These are phyloP conservation scores for Tupiocoris notatus DNA, from an alignment of 2,888 invertebrate genomes.

Conservation along the genomic window DNA sequence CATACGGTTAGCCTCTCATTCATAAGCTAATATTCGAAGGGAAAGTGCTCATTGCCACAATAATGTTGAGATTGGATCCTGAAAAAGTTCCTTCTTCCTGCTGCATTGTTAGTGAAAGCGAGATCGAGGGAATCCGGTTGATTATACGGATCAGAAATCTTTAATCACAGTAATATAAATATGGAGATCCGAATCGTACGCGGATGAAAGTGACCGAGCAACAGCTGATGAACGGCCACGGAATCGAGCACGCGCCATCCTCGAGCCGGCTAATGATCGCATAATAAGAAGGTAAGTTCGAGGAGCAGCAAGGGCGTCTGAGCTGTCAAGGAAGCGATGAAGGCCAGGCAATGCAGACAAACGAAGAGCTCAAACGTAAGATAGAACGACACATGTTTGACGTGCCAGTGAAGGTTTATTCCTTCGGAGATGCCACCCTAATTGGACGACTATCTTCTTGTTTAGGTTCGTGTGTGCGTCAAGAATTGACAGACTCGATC, in stretches of 20 bases:
- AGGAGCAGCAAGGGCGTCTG: neutral
- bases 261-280: neutral
- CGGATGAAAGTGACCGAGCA: neutral
- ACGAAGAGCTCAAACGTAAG: neutral
- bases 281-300: neutral
- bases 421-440: neutral
- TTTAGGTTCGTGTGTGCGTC: neutral
- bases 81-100: neutral
- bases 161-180: neutral
- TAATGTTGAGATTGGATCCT: neutral
- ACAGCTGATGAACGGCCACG: neutral
- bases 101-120: neutral
- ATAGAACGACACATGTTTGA: constrained; percentile 27
- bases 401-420: neutral
- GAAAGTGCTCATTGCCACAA: no score
- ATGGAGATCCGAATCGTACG: neutral
- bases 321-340: neutral
- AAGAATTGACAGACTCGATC: neutral
- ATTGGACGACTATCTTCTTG: constrained; percentile 2
- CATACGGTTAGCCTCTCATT: no score
- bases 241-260: neutral
- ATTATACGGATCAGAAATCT: neutral
- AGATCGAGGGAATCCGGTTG: neutral
- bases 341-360: neutral
- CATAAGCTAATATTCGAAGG: no score